These are phyloP conservation scores for Caenorhabditis sulstoni DNA, from an alignment of 2,888 invertebrate species.

Conservation along the genomic window DNA sequence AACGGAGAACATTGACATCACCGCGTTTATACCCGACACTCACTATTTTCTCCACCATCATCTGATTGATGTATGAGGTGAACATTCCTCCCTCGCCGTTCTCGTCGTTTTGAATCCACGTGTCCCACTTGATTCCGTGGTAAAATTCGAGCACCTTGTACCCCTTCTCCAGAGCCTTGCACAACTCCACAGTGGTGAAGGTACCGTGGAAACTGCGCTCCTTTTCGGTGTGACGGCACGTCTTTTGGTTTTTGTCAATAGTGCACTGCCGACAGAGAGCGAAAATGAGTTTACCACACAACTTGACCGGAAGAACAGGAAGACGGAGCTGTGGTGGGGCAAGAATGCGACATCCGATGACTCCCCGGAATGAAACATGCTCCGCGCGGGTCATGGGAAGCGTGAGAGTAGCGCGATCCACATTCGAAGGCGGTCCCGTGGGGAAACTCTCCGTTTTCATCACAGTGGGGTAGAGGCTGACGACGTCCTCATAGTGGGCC, in stretches of 20 bases:
- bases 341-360: background rate
- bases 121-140: slow-evolving; percentile 12
- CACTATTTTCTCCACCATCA: slow-evolving; percentile 17
- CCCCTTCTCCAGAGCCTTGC: slow-evolving; percentile 1
- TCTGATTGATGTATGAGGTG: slow-evolving; percentile 16
- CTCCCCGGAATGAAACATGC: background rate
- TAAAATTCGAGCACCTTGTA: background rate
- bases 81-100: slow-evolving; percentile 7
- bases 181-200: slow-evolving; percentile 10
- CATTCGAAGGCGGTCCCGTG: slow-evolving; percentile 2
- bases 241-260: background rate
- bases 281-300: background rate
- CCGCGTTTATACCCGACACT: background rate
- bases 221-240: background rate
- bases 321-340: background rate
- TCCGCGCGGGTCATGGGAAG: background rate
- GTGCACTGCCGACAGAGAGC: background rate
- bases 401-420: background rate
- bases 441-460: slow-evolving; percentile 19
- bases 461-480: slow-evolving; percentile 21
- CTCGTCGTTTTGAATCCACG: slow-evolving; percentile 6
- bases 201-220: slow-evolving; percentile 2
- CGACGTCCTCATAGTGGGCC: slow-evolving; percentile 4
- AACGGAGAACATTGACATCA: background rate
- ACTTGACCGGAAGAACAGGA: slow-evolving; percentile 2